Conservation (phyloP, 2,888 invertebrate genomes). For the Nezara viridula region DNA sequence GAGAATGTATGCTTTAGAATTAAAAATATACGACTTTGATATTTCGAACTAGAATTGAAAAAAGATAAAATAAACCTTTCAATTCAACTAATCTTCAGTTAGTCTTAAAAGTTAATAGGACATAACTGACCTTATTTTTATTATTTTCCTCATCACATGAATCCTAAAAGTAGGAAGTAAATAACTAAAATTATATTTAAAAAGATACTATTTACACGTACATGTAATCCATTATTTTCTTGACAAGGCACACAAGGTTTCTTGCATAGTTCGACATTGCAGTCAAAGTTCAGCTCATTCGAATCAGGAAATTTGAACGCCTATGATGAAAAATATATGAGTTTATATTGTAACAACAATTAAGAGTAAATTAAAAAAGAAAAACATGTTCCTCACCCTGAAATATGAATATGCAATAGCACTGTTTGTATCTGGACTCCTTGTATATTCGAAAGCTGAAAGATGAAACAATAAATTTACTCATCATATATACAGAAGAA, state of each 20-base stretch:
- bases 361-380: neutral
- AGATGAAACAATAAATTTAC: neutral
- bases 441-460: conserved; percentile 82
- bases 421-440: conserved; percentile 80
- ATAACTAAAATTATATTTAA: neutral
- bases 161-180: too few species aligned
- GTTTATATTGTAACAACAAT: neutral
- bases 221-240: conserved; percentile 73
- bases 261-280: conserved; percentile 86
- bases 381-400: conserved; percentile 68
- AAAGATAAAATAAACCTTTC: too few species aligned
- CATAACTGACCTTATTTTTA: too few species aligned
- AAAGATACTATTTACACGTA: conserved; percentile 61
- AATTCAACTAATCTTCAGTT: too few species aligned
- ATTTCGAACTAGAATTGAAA: too few species aligned
- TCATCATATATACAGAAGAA: neutral
- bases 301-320: conserved; percentile 89
- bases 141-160: too few species aligned
- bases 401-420: conserved; percentile 84
- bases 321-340: conserved; percentile 67
- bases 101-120: too few species aligned
- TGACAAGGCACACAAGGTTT: conserved; percentile 83
- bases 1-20: too few species aligned
- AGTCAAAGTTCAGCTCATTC: conserved; percentile 86
- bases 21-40: too few species aligned